Evolutionary conservation across 1,140 invertebrate genomes (phyloP).

Genomic region (Drosophila sechellia): DNA sequence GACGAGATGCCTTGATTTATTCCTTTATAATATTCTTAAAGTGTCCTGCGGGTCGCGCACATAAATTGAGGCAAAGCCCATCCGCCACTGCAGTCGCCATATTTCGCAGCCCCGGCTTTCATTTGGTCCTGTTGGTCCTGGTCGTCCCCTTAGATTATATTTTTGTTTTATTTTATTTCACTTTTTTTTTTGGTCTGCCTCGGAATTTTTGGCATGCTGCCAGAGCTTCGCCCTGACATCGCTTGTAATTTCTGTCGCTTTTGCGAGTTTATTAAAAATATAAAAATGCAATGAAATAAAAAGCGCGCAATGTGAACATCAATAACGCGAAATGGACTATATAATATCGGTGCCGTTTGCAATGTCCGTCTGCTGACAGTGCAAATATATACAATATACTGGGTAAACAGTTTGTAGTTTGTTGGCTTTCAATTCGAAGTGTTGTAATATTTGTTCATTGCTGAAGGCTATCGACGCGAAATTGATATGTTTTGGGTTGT

Average conservation of each 20-base stretch:
- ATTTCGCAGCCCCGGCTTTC: conserved; percentile 44
- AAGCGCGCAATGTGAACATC: conserved; percentile 38
- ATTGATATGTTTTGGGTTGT: conserved; percentile 28
- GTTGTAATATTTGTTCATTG: conserved; percentile 35
- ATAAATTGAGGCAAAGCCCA: conserved; percentile 60
- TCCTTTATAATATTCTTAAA: conserved; percentile 57
- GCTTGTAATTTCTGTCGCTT: conserved; percentile 58
- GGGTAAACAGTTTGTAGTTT: conserved; percentile 17
- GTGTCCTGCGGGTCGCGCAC: conserved; percentile 42
- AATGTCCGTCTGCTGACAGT: conserved; percentile 11
- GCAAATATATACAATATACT: conserved; percentile 13
- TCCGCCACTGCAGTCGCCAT: conserved; percentile 53
- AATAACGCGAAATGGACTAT: conserved; percentile 39
- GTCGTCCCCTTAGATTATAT: neutral
- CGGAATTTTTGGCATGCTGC: conserved; percentile 42
- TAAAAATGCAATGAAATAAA: conserved; percentile 63
- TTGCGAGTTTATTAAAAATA: conserved; percentile 65
- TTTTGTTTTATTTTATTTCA: neutral
- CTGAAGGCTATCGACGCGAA: conserved; percentile 31
- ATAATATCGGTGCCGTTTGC: conserved; percentile 15
- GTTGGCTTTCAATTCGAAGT: conserved; percentile 6
- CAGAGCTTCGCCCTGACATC: conserved; percentile 31
- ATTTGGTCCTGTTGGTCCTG: conserved; percentile 27
- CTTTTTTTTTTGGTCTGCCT: neutral
- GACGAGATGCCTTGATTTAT: conserved; percentile 64